Conservation (phyloP, 1,140 invertebrate genomes). For the Augochlora pura region DNA sequence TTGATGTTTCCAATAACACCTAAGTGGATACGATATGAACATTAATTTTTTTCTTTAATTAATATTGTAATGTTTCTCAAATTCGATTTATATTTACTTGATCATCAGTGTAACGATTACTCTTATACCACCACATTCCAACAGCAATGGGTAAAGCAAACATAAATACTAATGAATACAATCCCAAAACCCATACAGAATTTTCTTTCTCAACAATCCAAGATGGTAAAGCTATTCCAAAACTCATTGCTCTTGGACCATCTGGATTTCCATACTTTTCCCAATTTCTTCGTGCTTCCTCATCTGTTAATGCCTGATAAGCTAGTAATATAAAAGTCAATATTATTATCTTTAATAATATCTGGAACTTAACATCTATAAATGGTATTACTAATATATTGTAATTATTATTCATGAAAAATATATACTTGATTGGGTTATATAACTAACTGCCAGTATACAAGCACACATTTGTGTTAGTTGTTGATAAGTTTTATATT, state of each 20-base stretch:
- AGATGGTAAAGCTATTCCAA: conserved; percentile 99
- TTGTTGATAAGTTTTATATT: neutral
- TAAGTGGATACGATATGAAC: conserved; percentile 71
- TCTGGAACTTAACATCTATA: conserved; percentile 14
- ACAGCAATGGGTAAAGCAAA: conserved; percentile 95
- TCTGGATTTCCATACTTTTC: conserved; percentile 99
- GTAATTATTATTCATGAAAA: neutral
- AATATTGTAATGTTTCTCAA: neutral
- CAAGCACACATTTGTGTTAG: conserved; percentile 8
- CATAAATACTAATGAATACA: conserved; percentile 99
- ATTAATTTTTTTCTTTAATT: neutral
- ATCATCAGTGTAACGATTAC: conserved; percentile 97
- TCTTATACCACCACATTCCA: conserved; percentile 99
- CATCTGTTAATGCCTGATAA: conserved; percentile 94
- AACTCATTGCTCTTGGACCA: conserved; percentile 98
- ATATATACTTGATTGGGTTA: conserved; percentile 12
- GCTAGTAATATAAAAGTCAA: conserved; percentile 75
- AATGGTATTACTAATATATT: conserved; percentile 27
- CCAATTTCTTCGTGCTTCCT: conserved; percentile 98
- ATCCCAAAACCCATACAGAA: conserved; percentile 97
- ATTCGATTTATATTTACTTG: conserved; percentile 82
- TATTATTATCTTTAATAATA: conserved; percentile 5
- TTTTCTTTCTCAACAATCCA: conserved; percentile 99
- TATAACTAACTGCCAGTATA: conserved; percentile 3
- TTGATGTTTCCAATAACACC: conserved; percentile 96